phyloP scores from a whole-genome alignment of 2,113 vertebrate genomes.

The Cercocebus atys region DNA sequence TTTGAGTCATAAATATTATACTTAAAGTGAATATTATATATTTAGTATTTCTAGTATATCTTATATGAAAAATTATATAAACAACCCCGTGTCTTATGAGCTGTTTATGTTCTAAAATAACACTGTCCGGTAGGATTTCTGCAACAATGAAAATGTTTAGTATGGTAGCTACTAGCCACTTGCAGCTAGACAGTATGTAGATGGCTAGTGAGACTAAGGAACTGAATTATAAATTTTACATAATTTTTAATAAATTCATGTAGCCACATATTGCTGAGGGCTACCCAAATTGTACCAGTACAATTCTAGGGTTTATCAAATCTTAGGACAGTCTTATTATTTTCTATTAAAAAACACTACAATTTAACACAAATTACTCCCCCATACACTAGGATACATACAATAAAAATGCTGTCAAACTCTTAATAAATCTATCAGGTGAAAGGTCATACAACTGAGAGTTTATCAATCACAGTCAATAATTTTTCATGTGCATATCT shows the following conservation, averaged over 20 bases:
- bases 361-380: background rate
- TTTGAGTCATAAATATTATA: background rate
- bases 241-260: background rate
- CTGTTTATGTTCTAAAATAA: background rate
- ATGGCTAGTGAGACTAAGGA: background rate
- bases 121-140: background rate
- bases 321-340: background rate
- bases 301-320: background rate
- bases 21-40: background rate
- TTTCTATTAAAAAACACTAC: background rate
- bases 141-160: background rate
- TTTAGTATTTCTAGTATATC: background rate
- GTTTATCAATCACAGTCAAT: background rate
- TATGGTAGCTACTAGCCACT: background rate
- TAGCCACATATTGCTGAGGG: background rate
- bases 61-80: background rate
- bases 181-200: background rate
- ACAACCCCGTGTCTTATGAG: background rate
- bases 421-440: background rate
- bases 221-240: background rate
- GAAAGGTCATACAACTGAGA: background rate
- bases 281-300: background rate
- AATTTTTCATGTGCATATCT: background rate
- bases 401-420: background rate
- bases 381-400: background rate